A percentile compares a stretch with the other conserved stretches of the same genome.
Evolutionary conservation across 2,797 vertebrate species (phyloP).

Genomic region (Halcyon chelicuti): DNA sequence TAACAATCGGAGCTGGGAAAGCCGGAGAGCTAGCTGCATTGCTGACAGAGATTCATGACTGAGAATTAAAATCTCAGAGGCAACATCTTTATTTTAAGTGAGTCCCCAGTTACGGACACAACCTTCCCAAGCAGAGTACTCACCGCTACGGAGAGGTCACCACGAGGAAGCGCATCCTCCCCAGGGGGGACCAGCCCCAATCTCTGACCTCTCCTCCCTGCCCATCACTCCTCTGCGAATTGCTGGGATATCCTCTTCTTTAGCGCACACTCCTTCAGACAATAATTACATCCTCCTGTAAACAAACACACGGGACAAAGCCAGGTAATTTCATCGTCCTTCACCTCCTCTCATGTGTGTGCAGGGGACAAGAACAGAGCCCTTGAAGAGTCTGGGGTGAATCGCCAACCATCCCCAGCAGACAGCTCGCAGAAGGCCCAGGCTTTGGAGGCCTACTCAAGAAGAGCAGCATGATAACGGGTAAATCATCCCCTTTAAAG

Average conservation of each 20-base stretch:
- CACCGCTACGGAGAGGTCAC: not conserved
- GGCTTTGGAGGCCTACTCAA: not conserved
- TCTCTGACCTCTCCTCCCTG: not conserved
- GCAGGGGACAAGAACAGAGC: not conserved
- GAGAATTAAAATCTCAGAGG: constrained; percentile 23
- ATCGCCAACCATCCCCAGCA: not conserved
- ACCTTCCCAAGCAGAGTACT: not conserved
- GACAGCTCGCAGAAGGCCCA: not conserved
- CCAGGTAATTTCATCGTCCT: not conserved
- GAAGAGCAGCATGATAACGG: not conserved
- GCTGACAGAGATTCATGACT: not conserved
- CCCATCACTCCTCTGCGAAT: not conserved
- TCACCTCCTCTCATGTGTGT: not conserved
- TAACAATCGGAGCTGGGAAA: constrained; percentile 45
- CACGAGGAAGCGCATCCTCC: not conserved
- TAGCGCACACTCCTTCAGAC: not conserved
- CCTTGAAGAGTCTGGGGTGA: not conserved
- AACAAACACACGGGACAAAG: not conserved
- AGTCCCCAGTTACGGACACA: not conserved
- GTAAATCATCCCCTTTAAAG: not conserved
- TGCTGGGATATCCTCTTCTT: not conserved
- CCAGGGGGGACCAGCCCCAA: not conserved
- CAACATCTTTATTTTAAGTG: not conserved
- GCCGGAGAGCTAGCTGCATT: constrained; percentile 28
- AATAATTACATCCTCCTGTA: not conserved